A percentile compares a stretch with the other conserved stretches of the same genome.
Evolutionary conservation across 1,140 invertebrate genomes (phyloP).

Genomic region (Rhagoletis zephyria): DNA sequence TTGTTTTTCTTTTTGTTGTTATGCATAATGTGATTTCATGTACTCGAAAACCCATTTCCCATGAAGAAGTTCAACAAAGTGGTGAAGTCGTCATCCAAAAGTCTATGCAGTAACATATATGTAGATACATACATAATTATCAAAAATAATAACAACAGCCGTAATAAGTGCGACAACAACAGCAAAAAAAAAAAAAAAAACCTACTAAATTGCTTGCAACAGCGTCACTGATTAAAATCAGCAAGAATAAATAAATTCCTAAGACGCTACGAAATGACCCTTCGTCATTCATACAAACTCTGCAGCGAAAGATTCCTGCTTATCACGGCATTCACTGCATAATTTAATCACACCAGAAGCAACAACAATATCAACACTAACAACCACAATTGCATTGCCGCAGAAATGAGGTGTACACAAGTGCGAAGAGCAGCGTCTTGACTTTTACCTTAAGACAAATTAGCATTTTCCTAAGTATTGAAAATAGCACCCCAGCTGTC

Average conservation of each 20-base stretch:
- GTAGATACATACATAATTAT: not conserved
- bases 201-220: not conserved
- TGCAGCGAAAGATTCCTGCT: not conserved
- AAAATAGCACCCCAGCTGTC: not conserved
- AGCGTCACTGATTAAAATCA: slow-evolving; percentile 11
- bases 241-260: not conserved
- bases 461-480: slow-evolving; percentile 21
- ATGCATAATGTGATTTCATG: slow-evolving; percentile 25
- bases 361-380: not conserved
- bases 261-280: slow-evolving; percentile 2
- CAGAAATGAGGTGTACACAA: not conserved
- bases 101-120: not conserved
- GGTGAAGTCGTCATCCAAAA: not conserved
- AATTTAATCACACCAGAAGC: slow-evolving; percentile 44
- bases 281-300: not conserved
- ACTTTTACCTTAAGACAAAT: slow-evolving; percentile 9
- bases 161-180: not conserved
- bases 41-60: slow-evolving; percentile 29
- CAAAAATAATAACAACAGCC: not conserved
- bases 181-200: not conserved
- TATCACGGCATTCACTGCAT: slow-evolving; percentile 38
- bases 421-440: not conserved
- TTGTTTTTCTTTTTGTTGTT: not conserved
- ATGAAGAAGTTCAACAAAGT: slow-evolving; percentile 40
- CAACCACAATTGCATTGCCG: not conserved